Conservation (phyloP, 35 echinoderm and acorn worm species). For the Heliocidaris erythrogramma region DNA sequence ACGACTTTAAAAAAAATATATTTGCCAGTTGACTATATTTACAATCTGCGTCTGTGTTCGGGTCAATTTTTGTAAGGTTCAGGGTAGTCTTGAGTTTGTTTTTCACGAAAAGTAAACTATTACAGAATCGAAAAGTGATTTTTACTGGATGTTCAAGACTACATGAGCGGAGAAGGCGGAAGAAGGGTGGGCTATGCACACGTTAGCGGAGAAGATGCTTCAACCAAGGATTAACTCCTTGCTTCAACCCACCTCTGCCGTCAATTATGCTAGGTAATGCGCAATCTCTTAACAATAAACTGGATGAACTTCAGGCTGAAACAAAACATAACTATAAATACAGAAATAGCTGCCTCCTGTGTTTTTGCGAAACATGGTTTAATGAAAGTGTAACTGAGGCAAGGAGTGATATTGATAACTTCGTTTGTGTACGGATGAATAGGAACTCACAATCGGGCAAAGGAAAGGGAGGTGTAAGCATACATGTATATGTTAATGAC, state of each 20-base stretch:
- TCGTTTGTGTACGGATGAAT: not conserved
- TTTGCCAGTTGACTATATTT: too few relatives aligned
- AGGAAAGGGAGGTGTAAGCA: too few relatives aligned
- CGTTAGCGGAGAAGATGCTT: not conserved
- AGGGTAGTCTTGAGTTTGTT: too few relatives aligned
- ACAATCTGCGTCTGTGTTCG: too few relatives aligned
- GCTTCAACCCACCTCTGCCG: slow-evolving; percentile 48
- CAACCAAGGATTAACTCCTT: too few relatives aligned
- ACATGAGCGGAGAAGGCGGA: slow-evolving; percentile 6
- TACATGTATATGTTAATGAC: not conserved
- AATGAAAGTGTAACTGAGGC: slow-evolving; percentile 18
- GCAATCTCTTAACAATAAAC: slow-evolving; percentile 33
- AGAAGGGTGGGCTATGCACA: slow-evolving; percentile 18
- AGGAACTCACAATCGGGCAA: slow-evolving; percentile 16
- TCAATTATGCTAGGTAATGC: slow-evolving; percentile 48
- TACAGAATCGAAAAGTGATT: too few relatives aligned
- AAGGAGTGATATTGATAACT: slow-evolving; percentile 4
- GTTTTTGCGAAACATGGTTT: slow-evolving; percentile 37
- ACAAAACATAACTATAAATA: slow-evolving; percentile 26
- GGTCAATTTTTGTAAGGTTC: too few relatives aligned
- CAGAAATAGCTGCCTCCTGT: slow-evolving; percentile 36
- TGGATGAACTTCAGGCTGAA: slow-evolving; percentile 44
- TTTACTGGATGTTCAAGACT: too few relatives aligned
- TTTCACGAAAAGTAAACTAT: too few relatives aligned
- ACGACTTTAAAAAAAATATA: too few relatives aligned